Evolutionary conservation across 1,140 invertebrate genomes (phyloP).

Genomic region (Phthorimaea operculella): DNA sequence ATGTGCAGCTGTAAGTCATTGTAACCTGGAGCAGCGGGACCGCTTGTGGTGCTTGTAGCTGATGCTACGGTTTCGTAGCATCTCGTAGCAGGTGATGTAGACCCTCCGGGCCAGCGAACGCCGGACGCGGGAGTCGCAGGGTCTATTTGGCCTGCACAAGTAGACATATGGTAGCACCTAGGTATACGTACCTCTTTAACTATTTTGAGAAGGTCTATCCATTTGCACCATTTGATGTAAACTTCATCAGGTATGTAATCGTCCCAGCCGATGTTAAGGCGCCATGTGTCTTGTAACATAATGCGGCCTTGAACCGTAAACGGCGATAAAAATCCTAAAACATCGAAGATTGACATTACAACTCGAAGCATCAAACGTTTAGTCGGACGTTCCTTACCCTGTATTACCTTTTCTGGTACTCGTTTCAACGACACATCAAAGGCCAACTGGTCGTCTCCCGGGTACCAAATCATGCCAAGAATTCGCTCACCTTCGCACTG

Average conservation of each 20-base stretch:
- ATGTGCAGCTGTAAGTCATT: conserved; percentile 19
- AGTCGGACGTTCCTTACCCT: conserved; percentile 10
- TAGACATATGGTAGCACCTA: conserved; percentile 4
- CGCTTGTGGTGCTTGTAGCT: background rate
- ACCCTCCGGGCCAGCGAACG: background rate
- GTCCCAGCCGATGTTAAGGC: conserved; percentile 36
- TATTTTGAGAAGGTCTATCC: conserved; percentile 1
- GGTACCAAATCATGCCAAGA: conserved; percentile 14
- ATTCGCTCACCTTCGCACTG: conserved; percentile 7
- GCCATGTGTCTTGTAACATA: conserved; percentile 41
- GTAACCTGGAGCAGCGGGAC: conserved; percentile 1
- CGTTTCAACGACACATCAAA: conserved; percentile 13
- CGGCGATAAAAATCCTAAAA: conserved; percentile 33
- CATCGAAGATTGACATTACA: conserved; percentile 19
- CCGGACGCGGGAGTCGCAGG: background rate
- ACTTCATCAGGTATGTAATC: conserved; percentile 12
- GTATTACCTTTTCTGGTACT: conserved; percentile 5
- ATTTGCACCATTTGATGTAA: conserved; percentile 10
- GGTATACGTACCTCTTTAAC: conserved; percentile 8
- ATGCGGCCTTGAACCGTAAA: conserved; percentile 32
- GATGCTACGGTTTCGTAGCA: conserved; percentile 10
- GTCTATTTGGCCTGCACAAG: background rate
- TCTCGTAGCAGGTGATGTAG: background rate
- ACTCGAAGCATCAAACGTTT: conserved; percentile 17
- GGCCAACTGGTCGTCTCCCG: conserved; percentile 9